These are phyloP conservation scores for Acrobasis consociella DNA, from an alignment of 2,888 invertebrate species.

Conservation along the genomic window DNA sequence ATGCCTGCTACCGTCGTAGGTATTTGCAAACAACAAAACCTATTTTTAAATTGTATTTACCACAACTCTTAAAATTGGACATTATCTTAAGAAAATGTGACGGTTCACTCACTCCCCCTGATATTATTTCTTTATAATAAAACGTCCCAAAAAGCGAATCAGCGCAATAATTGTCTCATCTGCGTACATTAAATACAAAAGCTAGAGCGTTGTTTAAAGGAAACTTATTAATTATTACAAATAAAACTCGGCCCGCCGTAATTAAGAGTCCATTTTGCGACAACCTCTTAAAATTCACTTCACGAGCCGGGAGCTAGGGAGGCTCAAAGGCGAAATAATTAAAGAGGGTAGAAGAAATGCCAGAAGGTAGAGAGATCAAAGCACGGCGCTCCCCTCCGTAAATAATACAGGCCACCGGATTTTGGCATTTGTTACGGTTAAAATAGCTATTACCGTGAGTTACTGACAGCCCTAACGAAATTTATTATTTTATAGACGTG, in stretches of 20 bases:
- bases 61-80: no score
- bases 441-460: constrained; percentile 28
- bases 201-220: constrained; percentile 40
- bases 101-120: neutral
- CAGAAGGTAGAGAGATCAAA: constrained; percentile 70
- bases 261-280: constrained; percentile 79
- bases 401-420: constrained; percentile 66
- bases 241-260: constrained; percentile 67
- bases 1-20: no score
- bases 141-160: constrained; percentile 9
- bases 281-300: constrained; percentile 79
- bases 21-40: no score
- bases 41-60: no score
- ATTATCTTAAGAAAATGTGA: neutral
- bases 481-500: constrained; percentile 5
- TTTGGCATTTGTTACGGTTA: constrained; percentile 48
- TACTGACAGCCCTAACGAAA: constrained; percentile 21
- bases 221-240: constrained; percentile 75
- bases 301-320: constrained; percentile 55
- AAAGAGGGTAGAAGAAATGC: constrained; percentile 76
- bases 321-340: constrained; percentile 79
- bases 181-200: constrained; percentile 37
- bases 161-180: constrained; percentile 20
- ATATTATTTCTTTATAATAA: neutral
- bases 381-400: constrained; percentile 65